These are phyloP conservation scores for Perdix hodgsoniae DNA, from an alignment of 2,797 vertebrate genomes.

Conservation along the genomic window DNA sequence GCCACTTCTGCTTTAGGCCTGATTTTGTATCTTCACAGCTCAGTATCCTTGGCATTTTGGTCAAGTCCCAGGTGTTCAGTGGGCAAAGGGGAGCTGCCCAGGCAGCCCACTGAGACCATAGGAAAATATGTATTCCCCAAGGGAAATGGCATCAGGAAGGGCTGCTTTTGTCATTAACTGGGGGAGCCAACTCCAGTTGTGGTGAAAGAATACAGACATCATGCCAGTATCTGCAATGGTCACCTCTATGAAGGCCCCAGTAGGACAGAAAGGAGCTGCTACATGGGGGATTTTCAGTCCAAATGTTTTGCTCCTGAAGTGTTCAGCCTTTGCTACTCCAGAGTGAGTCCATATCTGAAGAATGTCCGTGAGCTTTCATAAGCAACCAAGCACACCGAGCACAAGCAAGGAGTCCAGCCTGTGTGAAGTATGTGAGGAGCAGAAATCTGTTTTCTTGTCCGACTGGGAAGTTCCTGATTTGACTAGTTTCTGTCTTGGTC, in stretches of 20 bases:
- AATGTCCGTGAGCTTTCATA: not conserved
- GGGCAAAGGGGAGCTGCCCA: not conserved
- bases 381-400: not conserved
- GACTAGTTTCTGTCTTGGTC: constrained; percentile 56
- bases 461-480: constrained; percentile 36
- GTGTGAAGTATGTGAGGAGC: not conserved
- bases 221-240: not conserved
- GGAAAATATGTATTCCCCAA: not conserved
- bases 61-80: not conserved
- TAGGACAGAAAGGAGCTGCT: not conserved
- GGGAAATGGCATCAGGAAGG: not conserved
- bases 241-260: not conserved
- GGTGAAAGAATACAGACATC: not conserved
- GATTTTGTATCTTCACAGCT: not conserved
- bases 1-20: not conserved
- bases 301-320: not conserved
- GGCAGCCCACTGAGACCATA: not conserved
- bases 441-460: not conserved
- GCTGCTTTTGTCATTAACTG: not conserved
- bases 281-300: not conserved
- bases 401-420: not conserved
- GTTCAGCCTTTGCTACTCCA: not conserved
- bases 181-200: not conserved
- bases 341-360: rapidly evolving
- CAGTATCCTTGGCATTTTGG: not conserved